Evolutionary conservation across 2,113 vertebrate genomes (phyloP).

Genomic region (Mormyrus iriodes): DNA sequence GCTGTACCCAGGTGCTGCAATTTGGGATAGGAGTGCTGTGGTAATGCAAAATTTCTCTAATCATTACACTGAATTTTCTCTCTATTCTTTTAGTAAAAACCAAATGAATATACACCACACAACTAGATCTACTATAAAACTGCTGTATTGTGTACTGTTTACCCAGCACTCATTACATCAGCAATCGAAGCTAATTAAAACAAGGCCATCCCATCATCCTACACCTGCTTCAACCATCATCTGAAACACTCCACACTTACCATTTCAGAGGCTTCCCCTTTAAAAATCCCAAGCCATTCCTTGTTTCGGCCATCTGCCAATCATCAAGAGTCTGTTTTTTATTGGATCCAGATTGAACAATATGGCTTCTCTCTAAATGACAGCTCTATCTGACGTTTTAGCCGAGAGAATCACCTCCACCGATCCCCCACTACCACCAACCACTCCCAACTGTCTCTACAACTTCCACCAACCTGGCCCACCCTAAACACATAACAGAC

Average conservation of each 20-base stretch:
- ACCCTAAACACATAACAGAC: constrained; percentile 17
- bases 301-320: constrained; percentile 18
- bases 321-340: background rate
- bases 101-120: background rate
- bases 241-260: background rate
- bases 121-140: background rate
- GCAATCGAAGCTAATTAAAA: background rate
- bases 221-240: background rate
- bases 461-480: background rate
- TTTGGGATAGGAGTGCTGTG: background rate
- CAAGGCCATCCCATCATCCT: background rate
- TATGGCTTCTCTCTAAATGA: constrained; percentile 21
- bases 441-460: background rate
- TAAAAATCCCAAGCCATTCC: background rate
- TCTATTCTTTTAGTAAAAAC: background rate
- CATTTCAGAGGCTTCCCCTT: background rate
- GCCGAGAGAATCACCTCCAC: constrained; percentile 31
- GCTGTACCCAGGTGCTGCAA: background rate
- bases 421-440: background rate
- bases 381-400: constrained; percentile 43
- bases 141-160: background rate
- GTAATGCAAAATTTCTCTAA: background rate
- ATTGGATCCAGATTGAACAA: constrained; percentile 29
- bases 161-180: background rate
- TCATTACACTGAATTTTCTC: background rate